phyloP scores from a whole-genome alignment of 1,140 invertebrate genomes.

The Tachypleus tridentatus region DNA sequence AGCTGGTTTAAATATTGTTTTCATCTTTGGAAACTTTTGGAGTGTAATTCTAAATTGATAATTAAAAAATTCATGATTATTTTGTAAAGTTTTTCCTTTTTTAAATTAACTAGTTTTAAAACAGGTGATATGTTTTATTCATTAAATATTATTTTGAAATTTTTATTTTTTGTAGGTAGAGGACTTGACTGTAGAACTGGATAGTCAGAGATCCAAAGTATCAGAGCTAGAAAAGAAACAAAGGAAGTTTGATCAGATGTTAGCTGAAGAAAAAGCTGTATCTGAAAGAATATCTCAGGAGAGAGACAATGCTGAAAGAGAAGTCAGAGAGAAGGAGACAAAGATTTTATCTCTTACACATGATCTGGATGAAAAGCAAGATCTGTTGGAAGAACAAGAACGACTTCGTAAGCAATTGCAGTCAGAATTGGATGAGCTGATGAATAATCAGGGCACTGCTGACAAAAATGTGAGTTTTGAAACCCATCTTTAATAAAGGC shows the following conservation, averaged over 20 bases:
- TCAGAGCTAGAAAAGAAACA: constrained; percentile 92
- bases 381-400: constrained; percentile 83
- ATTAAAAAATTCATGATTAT: no score
- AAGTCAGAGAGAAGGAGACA: constrained; percentile 95
- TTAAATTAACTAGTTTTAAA: no score
- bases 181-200: constrained; percentile 54
- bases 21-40: not conserved
- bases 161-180: constrained; percentile 27
- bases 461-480: constrained; percentile 70
- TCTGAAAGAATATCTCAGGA: constrained; percentile 65
- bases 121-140: no score
- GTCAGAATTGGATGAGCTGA: constrained; percentile 87
- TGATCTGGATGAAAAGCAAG: constrained; percentile 78
- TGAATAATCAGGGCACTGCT: constrained; percentile 87
- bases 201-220: constrained; percentile 71
- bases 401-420: constrained; percentile 68
- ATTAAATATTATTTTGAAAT: not conserved
- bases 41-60: no score
- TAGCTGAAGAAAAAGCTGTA: constrained; percentile 76
- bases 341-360: constrained; percentile 77
- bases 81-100: no score
- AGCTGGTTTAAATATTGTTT: not conserved
- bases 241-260: constrained; percentile 92
- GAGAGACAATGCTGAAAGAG: constrained; percentile 78
- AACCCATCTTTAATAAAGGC: no score